phyloP scores from a whole-genome alignment of 2,888 invertebrate species.

The Arctia plantaginis region DNA sequence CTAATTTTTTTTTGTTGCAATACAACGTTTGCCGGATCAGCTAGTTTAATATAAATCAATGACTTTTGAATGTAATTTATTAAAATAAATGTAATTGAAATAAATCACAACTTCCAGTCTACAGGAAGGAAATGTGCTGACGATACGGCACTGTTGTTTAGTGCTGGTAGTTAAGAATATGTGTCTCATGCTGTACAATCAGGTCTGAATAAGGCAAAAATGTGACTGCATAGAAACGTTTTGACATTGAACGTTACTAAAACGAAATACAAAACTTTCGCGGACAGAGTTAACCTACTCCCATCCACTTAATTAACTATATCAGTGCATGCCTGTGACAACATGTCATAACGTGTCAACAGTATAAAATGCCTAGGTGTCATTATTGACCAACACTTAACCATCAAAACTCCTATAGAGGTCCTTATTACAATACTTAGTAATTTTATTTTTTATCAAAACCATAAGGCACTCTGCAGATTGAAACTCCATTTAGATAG shows the following conservation, averaged over 20 bases:
- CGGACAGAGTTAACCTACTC: neutral
- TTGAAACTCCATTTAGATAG: no score
- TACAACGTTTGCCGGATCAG: no score
- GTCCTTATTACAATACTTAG: neutral
- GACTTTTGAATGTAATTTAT: no score
- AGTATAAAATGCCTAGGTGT: neutral
- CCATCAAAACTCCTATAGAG: neutral
- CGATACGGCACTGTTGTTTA: neutral
- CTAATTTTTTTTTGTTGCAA: no score
- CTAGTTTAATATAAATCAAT: no score
- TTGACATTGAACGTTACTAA: neutral
- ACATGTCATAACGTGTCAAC: neutral
- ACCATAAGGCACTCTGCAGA: no score
- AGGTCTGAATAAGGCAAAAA: neutral
- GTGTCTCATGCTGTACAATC: neutral
- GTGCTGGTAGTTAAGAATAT: neutral
- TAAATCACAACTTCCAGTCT: neutral
- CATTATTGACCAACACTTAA: no score
- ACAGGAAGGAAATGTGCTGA: neutral
- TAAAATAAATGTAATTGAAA: no score
- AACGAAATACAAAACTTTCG: neutral
- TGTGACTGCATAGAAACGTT: neutral
- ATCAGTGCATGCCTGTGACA: neutral
- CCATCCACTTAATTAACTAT: neutral
- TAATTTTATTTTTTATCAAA: no score